Percentiles rank a stretch among this genome's conserved stretches.
phyloP scores from a whole-genome alignment of 2,797 vertebrate genomes.

The Sarcoramphus papa region DNA sequence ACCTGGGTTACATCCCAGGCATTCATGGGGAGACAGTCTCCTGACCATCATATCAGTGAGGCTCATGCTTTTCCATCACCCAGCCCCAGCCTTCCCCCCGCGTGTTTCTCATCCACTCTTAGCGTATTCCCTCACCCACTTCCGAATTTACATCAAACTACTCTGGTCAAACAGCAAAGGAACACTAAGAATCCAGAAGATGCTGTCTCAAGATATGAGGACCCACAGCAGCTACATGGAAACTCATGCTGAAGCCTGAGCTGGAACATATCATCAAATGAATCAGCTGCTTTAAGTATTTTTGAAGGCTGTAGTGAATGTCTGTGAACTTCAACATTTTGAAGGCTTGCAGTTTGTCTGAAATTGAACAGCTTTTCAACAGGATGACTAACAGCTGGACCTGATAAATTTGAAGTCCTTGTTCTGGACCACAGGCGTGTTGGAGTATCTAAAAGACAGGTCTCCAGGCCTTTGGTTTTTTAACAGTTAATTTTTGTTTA shows the following conservation, averaged over 20 bases:
- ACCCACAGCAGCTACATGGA: neutral
- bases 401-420: neutral
- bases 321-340: neutral
- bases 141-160: neutral
- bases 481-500: neutral
- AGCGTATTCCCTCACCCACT: neutral
- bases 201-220: neutral
- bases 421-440: neutral
- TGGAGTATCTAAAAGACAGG: neutral
- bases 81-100: neutral
- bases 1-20: neutral
- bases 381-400: neutral
- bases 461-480: neutral
- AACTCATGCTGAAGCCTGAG: neutral
- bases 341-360: neutral
- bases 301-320: neutral
- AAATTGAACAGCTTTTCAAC: neutral
- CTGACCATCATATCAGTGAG: neutral
- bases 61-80: neutral
- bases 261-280: neutral
- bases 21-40: neutral
- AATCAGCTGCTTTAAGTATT: neutral
- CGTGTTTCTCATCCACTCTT: neutral
- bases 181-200: neutral
- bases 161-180: neutral